Conservation (phyloP, 2,113 vertebrate genomes). For the Dasyurus viverrinus region DNA sequence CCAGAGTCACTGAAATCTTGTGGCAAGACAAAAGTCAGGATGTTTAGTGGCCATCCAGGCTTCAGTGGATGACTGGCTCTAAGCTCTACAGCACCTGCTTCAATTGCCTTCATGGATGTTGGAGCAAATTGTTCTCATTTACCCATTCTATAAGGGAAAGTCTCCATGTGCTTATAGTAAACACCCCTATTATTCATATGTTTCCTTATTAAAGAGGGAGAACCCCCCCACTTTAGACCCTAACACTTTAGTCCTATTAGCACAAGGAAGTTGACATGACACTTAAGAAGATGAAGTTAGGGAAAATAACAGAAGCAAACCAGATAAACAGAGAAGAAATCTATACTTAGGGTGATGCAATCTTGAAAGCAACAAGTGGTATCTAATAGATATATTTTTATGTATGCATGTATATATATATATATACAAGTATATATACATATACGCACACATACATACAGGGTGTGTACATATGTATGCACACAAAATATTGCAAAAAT, state of each 20-base stretch:
- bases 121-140: neutral
- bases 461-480: neutral
- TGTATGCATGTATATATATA: neutral
- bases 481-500: neutral
- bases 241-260: neutral
- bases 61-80: neutral
- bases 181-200: neutral
- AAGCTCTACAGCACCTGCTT: neutral
- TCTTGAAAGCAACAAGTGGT: neutral
- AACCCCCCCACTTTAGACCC: neutral
- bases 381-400: neutral
- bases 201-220: neutral
- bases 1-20: neutral
- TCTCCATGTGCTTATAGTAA: neutral
- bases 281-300: neutral
- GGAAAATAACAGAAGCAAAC: neutral
- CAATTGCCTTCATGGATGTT: neutral
- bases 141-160: neutral
- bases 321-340: neutral
- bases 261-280: neutral
- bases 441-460: neutral
- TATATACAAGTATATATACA: too few relatives aligned
- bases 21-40: neutral
- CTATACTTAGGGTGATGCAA: neutral
- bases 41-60: neutral